Evolutionary conservation across 2,797 vertebrate genomes (phyloP), one percentile per base, ranked within the genome.

Genomic region (Serranus cabrilla): DNA sequence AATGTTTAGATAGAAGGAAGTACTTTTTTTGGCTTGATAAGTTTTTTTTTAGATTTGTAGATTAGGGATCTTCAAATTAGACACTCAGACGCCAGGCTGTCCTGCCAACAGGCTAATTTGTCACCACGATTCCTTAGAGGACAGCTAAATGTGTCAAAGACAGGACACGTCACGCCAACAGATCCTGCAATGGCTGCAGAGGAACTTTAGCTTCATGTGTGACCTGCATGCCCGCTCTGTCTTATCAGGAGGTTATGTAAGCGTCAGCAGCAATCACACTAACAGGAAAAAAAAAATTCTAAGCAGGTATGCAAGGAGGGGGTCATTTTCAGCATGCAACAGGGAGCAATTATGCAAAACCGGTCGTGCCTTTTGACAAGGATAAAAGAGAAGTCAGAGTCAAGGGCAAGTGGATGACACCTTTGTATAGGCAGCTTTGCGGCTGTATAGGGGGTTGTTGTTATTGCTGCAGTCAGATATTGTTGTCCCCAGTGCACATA

Each of bases 331-430:
- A 31, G 66, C 57, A 67, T 72, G 75, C 63, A 86, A 87, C 82
- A 55, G 59, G 56, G 78, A 75, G 74, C 49, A 86, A 89, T 87
- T 90, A 90, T 89, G 85, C 64, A 81, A 85, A 89, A 84, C 7
- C 43, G 47, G 61, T 34, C 55, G 42, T 76, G 40, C 49, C 37
- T 14, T 79, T 49, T 84, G 87, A 92, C 86, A 78, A 85, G 85
- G 85, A 90, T 83, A 80, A 84, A 85, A 86, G 46, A 76, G 77
- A 57, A 82, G 73, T 54, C 43, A 63, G 68, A 85, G 83, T 85
- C 91, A 89, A 90, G 91, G 91, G 82, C 87, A 86, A 77, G 75
- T 86, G 82, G 80, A 65, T 76, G 84, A 87, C 85, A 89, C 74
- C 68, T 87, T 71, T 60, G 56, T 61, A 50, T 21, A 39, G 75